These are phyloP conservation scores for Lepisosteus oculatus DNA, from an alignment of 2,113 vertebrate genomes.

Conservation along the genomic window DNA sequence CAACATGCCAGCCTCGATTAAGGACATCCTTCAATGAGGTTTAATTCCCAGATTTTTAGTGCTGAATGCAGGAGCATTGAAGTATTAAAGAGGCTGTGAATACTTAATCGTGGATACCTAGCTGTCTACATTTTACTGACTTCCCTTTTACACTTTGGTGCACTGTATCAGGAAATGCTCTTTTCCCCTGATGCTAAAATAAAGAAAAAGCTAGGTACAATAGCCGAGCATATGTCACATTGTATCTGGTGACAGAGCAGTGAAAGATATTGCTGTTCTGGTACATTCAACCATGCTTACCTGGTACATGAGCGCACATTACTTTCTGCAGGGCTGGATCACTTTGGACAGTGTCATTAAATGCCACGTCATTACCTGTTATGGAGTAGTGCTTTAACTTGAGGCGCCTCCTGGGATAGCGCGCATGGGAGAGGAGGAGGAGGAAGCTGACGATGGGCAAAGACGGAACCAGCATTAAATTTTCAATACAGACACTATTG, in stretches of 20 bases:
- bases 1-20: constrained; percentile 81
- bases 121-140: constrained; percentile 60
- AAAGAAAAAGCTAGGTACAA: constrained; percentile 63
- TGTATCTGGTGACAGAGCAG: constrained; percentile 83
- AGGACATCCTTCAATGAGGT: constrained; percentile 73
- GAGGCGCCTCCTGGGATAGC: constrained; percentile 77
- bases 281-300: constrained; percentile 86
- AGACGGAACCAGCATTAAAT: constrained; percentile 93
- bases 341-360: constrained; percentile 99
- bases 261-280: constrained; percentile 77
- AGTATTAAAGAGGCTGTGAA: constrained; percentile 73
- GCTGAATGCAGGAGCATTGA: constrained; percentile 59
- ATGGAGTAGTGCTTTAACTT: constrained; percentile 87
- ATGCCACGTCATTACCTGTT: constrained; percentile 98
- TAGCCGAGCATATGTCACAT: constrained; percentile 83
- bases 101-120: constrained; percentile 65
- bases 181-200: constrained; percentile 57
- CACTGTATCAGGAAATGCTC: constrained; percentile 56
- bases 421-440: constrained; percentile 63
- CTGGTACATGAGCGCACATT: constrained; percentile 86
- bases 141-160: constrained; percentile 50
- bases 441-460: constrained; percentile 67
- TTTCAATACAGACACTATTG: constrained; percentile 88
- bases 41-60: constrained; percentile 69
- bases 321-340: constrained; percentile 87